Base-by-base conservation (phyloP, 2,797 vertebrate genomes). In the Vultur gryphus region DNA sequence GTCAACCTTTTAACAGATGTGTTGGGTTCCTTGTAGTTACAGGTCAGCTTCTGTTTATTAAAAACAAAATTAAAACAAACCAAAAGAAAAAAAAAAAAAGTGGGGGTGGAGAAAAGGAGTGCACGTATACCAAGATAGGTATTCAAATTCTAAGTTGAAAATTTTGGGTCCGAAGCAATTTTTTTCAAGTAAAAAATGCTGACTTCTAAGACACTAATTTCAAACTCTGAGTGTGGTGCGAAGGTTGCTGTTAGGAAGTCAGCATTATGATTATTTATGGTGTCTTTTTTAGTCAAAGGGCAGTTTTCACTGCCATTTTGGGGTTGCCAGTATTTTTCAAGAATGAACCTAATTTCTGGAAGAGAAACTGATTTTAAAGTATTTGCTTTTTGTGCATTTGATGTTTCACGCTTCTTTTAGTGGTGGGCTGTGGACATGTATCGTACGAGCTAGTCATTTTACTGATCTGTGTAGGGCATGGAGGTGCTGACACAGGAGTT, bases 1-100 rank as follows among this genome's bases (percentile, higher is more conserved):
- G 97, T 97, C 95, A 96, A 8, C 66, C 46, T 96, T 83, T 93
- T 96, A 96, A 96, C 98, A 98, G 98, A 97, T 98, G 97, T 96
- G 95, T 93, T 92, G 89, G 94, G 89, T 95, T 97, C 90, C 94
- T 96, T 75, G 85, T 93, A 98, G 97, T 97, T 98, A 96, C 95
- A 97, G 96, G 97, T 96, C 95, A 88, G 61, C 58, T 81, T 84
- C 52, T 93, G 76, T 54, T 95, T 95, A 96, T 70, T 97, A 98
- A 97, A 89, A 87, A 77, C 54, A 55, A 88, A 93, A 77, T 49
- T 6, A 82, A 96, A 94, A 66, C 64, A 90, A 93, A 81, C 55
- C 8, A 16, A 88, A 80, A 51, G 18, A 13, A 24, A 26, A 37
- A 37, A 87, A 92, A n/a, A 57, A 24, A 3, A n/a, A n/a, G n/a